phyloP scores from a whole-genome alignment of 2,888 invertebrate genomes.

The Pherbina coryleti region DNA sequence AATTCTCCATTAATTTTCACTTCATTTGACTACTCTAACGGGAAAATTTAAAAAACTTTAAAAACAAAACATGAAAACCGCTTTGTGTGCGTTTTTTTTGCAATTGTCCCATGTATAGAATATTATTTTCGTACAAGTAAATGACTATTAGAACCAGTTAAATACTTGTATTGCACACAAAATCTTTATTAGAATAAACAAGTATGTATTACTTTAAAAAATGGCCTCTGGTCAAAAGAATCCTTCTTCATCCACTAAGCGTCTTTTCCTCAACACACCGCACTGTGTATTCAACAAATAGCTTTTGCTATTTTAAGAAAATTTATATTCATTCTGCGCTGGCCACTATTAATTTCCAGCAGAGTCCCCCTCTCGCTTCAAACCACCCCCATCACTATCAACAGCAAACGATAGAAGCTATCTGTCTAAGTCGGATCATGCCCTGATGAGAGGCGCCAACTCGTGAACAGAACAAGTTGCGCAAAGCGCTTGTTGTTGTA shows the following conservation, averaged over 20 bases:
- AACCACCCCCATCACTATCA: neutral
- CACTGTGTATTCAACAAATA: neutral
- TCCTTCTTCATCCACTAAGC: neutral
- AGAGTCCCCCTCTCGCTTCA: neutral
- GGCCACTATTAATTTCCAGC: neutral
- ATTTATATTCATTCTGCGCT: neutral
- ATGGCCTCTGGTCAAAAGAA: neutral
- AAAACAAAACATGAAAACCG: too few species aligned
- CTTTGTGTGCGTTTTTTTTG: too few species aligned
- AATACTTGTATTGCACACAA: too few species aligned
- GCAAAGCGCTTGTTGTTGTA: neutral
- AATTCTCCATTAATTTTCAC: too few species aligned
- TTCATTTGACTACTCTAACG: too few species aligned
- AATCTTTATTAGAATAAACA: too few species aligned
- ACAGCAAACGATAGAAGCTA: neutral
- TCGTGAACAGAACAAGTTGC: slow-evolving; percentile 3
- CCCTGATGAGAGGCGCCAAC: slow-evolving; percentile 17
- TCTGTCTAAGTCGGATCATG: neutral
- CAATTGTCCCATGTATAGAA: too few species aligned
- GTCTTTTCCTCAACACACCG: neutral
- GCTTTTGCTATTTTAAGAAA: neutral
- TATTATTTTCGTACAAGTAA: too few species aligned
- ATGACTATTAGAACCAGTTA: too few species aligned
- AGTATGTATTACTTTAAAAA: too few species aligned
- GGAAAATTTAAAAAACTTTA: too few species aligned